phyloP scores from a whole-genome alignment of 2,797 vertebrate species.

The Heterohyrax brucei region DNA sequence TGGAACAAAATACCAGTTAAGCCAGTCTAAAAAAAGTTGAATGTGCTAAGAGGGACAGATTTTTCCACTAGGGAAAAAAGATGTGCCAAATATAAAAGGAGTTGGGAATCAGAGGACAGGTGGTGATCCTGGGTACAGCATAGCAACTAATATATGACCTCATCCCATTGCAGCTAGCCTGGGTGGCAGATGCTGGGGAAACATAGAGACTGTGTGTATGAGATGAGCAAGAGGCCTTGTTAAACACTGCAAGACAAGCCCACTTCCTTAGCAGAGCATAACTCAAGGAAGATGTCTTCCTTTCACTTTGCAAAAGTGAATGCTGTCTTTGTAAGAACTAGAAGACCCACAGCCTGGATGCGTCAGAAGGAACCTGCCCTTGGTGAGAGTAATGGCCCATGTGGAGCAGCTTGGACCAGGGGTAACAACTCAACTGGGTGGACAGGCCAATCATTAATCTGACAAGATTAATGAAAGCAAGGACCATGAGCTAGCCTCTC shows the following conservation, averaged over 20 bases:
- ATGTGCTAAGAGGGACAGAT: not conserved
- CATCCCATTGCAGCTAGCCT: not conserved
- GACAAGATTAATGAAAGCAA: not conserved
- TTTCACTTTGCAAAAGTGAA: not conserved
- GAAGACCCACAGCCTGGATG: not conserved
- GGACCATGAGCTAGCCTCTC: not conserved
- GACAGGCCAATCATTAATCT: not conserved
- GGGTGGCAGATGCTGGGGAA: not conserved
- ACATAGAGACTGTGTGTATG: not conserved
- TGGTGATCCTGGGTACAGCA: not conserved
- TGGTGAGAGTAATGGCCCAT: not conserved
- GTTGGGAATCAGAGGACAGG: not conserved
- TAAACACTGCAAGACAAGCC: not conserved
- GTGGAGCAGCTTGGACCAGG: not conserved
- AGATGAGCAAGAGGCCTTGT: not conserved
- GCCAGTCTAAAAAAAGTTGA: not conserved
- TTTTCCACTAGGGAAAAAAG: not conserved
- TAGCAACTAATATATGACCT: not conserved
- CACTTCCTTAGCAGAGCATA: not conserved
- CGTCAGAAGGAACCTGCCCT: not conserved
- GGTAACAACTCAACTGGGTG: not conserved
- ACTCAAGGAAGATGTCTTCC: not conserved
- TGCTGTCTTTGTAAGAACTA: not conserved
- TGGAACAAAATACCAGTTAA: not conserved
- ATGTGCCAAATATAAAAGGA: not conserved